A percentile compares a stretch with the other conserved stretches of the same genome.
Evolutionary conservation across 2,888 invertebrate species (phyloP).

Genomic region (Pandemis cinnamomeana): DNA sequence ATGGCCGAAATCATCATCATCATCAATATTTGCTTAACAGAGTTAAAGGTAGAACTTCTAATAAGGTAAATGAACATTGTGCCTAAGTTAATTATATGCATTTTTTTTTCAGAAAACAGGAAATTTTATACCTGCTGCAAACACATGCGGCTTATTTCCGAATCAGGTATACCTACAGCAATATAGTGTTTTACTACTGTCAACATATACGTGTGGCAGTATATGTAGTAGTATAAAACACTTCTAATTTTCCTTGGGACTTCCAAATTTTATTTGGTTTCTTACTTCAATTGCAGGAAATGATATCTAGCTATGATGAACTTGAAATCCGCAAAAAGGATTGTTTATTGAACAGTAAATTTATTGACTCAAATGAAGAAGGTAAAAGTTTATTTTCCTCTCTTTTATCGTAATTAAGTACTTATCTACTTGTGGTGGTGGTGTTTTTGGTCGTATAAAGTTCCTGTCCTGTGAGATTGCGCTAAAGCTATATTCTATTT

Average conservation of each 20-base stretch:
- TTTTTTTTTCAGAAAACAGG: not conserved
- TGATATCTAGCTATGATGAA: slow-evolving; percentile 62
- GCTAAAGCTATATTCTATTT: too few species aligned
- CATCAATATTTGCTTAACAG: too few species aligned
- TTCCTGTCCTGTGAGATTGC: too few species aligned
- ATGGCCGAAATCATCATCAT: too few species aligned
- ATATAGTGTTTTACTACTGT: not conserved
- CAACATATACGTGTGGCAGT: not conserved
- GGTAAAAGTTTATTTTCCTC: slow-evolving; percentile 47
- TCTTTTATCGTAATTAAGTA: not conserved
- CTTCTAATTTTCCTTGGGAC: not conserved
- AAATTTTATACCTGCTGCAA: not conserved
- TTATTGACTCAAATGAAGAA: slow-evolving; percentile 49
- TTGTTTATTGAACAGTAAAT: slow-evolving; percentile 29
- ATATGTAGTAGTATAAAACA: not conserved
- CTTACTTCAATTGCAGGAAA: slow-evolving; percentile 55
- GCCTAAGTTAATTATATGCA: not conserved
- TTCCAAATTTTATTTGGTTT: not conserved
- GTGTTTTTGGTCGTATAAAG: too few species aligned
- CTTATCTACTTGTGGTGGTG: too few species aligned
- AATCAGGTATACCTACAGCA: slow-evolving; percentile 55
- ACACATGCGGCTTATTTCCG: slow-evolving; percentile 46
- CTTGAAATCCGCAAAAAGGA: slow-evolving; percentile 54
- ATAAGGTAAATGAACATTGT: too few species aligned
- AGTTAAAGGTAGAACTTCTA: too few species aligned